Conservation (phyloP, 2,888 invertebrate genomes). For the Tipula confusa region DNA sequence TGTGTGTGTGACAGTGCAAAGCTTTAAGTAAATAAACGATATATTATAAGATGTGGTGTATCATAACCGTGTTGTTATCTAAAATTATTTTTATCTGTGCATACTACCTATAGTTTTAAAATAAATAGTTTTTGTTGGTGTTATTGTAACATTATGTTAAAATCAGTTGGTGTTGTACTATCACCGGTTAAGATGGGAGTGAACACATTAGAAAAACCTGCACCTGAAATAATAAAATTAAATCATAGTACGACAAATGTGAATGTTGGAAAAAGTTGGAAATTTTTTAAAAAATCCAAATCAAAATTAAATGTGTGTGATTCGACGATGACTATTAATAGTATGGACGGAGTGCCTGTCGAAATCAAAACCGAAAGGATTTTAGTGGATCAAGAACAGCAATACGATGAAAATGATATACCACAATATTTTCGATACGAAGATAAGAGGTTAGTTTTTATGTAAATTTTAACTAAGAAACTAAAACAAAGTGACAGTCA, state of each 20-base stretch:
- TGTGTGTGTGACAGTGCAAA: background rate
- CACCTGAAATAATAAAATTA: background rate
- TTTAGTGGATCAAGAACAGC: constrained; percentile 3
- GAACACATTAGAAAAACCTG: background rate
- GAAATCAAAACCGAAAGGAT: background rate
- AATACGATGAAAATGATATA: background rate
- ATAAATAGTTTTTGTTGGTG: too few species aligned
- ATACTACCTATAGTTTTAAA: background rate
- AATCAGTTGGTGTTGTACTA: constrained; percentile 6
- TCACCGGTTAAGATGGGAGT: background rate
- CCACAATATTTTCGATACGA: background rate
- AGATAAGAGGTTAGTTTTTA: background rate
- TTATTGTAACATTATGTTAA: background rate
- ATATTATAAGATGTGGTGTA: background rate
- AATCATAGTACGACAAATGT: background rate
- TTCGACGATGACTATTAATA: background rate
- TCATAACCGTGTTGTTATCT: background rate
- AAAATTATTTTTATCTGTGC: background rate
- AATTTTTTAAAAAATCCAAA: background rate
- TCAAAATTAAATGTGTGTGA: background rate
- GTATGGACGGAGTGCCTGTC: too few species aligned
- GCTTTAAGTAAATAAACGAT: background rate
- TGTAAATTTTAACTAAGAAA: background rate
- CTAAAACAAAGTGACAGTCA: background rate
- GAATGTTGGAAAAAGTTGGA: background rate